A percentile compares a stretch with the other conserved stretches of the same genome.
Evolutionary conservation across 2,113 vertebrate species (phyloP).

Genomic region (Oncorhynchus clarkii): DNA sequence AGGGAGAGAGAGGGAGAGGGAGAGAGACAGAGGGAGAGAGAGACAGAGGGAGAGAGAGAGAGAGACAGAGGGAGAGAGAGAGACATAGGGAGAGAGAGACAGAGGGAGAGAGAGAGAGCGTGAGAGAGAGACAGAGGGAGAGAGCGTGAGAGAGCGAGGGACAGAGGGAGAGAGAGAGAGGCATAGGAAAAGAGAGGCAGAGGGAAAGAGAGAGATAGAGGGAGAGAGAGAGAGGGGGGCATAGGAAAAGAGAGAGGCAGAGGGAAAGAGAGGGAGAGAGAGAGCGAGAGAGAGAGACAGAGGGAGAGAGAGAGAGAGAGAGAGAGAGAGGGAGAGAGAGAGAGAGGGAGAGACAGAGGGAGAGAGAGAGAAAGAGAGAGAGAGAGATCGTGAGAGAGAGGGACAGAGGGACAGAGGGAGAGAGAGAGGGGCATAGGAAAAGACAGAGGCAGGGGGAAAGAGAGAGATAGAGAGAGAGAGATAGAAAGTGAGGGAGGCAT

Average conservation of each 20-base stretch:
- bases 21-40: constrained; percentile 27
- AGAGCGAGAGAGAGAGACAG: not conserved
- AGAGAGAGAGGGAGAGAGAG: not conserved
- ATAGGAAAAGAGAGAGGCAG: too few species aligned
- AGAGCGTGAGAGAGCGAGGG: too few species aligned
- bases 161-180: too few species aligned
- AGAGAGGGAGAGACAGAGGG: too few species aligned
- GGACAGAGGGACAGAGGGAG: too few species aligned
- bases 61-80: not conserved
- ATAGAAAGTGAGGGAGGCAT: rapidly evolving
- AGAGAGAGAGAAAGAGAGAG: too few species aligned
- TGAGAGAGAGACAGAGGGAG: too few species aligned
- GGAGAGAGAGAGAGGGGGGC: not conserved
- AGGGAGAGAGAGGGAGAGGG: not conserved
- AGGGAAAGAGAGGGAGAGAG: not conserved
- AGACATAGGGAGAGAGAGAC: not conserved
- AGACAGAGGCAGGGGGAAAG: not conserved
- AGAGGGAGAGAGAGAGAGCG: not conserved
- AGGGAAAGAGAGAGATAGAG: not conserved
- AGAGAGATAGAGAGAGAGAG: not conserved
- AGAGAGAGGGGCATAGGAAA: too few species aligned
- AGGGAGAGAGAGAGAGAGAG: not conserved
- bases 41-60: constrained; percentile 1
- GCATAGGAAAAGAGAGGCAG: too few species aligned
- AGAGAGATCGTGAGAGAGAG: too few species aligned